These are phyloP conservation scores for Leptinotarsa undecemlineata DNA, from an alignment of 1,140 invertebrate genomes.

Conservation along the genomic window DNA sequence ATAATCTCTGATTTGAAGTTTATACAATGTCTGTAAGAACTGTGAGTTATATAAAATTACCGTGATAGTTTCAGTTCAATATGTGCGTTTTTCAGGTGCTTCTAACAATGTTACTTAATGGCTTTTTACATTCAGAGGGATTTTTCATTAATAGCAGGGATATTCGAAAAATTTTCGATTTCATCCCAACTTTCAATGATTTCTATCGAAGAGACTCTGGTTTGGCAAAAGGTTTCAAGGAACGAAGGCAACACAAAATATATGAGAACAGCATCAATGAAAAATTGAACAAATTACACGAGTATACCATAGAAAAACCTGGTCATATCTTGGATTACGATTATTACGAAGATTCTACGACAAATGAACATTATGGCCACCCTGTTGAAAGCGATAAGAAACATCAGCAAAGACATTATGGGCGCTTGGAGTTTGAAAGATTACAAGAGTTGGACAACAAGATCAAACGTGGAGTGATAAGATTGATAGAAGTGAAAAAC, in stretches of 20 bases:
- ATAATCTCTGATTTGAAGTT: too few species aligned
- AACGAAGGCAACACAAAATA: constrained; percentile 11
- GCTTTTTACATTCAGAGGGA: background rate
- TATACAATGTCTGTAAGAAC: too few species aligned
- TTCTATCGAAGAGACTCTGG: constrained; percentile 20
- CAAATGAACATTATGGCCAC: constrained; percentile 9
- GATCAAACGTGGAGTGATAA: background rate
- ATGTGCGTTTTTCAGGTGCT: background rate
- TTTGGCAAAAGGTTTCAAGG: background rate
- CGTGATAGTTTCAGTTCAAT: too few species aligned
- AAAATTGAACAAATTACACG: constrained; percentile 2
- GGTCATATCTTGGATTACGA: background rate
- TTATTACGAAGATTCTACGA: background rate
- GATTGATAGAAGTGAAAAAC: background rate
- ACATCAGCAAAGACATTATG: background rate
- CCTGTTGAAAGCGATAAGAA: constrained; percentile 23
- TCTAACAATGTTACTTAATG: background rate
- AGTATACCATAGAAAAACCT: background rate
- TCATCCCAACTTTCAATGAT: constrained; percentile 17
- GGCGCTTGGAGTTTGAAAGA: background rate
- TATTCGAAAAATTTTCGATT: constrained; percentile 22
- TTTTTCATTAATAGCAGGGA: constrained; percentile 30
- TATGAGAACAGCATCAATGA: constrained; percentile 18
- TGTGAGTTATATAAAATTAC: too few species aligned
- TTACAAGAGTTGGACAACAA: background rate